phyloP scores from a whole-genome alignment of 2,888 invertebrate species.

The Lasioglossum vierecki region DNA sequence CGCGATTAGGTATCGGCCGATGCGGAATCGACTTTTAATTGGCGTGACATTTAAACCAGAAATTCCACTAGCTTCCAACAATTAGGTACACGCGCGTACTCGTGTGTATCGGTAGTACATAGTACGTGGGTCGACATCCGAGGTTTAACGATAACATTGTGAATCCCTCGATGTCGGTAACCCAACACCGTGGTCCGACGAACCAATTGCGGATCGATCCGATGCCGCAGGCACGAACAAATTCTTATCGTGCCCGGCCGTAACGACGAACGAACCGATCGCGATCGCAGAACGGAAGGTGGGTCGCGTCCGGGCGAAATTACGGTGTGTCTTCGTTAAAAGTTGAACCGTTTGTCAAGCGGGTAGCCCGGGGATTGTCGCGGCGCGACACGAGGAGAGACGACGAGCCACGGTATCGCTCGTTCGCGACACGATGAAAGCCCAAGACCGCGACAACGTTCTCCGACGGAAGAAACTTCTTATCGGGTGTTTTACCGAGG shows the following conservation, averaged over 20 bases:
- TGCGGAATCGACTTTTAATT: too few relatives aligned
- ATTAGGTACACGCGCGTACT: conserved; percentile 8
- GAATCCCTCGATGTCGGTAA: background rate
- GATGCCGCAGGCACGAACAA: background rate
- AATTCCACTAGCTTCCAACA: conserved; percentile 14
- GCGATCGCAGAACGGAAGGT: background rate
- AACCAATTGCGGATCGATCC: conserved; percentile 17
- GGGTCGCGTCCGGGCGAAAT: background rate
- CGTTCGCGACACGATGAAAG: background rate
- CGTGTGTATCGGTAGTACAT: too few relatives aligned
- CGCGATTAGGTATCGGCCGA: too few relatives aligned
- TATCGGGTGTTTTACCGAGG: conserved; percentile 47
- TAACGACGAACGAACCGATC: background rate
- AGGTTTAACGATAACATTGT: conserved; percentile 18
- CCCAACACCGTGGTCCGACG: conserved; percentile 1
- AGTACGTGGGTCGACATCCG: background rate
- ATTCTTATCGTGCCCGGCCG: conserved; percentile 23
- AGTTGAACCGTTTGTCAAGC: conserved; percentile 21
- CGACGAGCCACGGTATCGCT: background rate
- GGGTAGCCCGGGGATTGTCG: background rate
- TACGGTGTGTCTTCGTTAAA: conserved; percentile 33
- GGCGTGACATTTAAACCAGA: conserved; percentile 2
- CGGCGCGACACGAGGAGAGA: background rate
- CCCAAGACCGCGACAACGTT: background rate
- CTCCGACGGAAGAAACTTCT: conserved; percentile 39